These are phyloP conservation scores for Gadus macrocephalus DNA, from an alignment of 2,113 vertebrate species.

Conservation along the genomic window DNA sequence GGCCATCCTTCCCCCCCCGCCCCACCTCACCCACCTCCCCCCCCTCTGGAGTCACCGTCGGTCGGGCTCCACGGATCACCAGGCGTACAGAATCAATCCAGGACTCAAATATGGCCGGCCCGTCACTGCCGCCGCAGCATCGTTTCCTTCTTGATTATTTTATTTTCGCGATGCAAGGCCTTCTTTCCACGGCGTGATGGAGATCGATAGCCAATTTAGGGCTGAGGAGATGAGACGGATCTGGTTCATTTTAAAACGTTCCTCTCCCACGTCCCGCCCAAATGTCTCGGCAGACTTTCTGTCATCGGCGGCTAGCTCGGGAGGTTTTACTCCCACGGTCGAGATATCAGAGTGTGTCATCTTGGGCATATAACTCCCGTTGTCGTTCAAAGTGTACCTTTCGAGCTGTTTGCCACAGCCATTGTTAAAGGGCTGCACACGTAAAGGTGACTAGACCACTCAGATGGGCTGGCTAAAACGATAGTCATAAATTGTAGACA, in stretches of 20 bases:
- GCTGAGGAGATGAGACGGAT: slow-evolving; percentile 56
- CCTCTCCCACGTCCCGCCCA: slow-evolving; percentile 17
- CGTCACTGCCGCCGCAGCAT: slow-evolving; percentile 29
- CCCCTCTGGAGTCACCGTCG: no score
- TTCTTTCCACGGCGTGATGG: slow-evolving; percentile 63
- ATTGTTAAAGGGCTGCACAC: no score
- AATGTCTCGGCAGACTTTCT: no score
- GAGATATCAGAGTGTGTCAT: no score
- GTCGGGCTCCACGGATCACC: slow-evolving; percentile 24
- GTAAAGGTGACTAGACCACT: no score
- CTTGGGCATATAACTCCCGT: no score
- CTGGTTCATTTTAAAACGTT: slow-evolving; percentile 48
- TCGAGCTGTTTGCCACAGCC: no score
- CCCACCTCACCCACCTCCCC: slow-evolving; percentile 23
- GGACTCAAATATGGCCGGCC: slow-evolving; percentile 59
- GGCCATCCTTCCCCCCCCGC: slow-evolving; percentile 45
- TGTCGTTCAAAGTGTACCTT: no score
- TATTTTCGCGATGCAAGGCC: slow-evolving; percentile 59
- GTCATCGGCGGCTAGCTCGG: no score
- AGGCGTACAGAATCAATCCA: slow-evolving; percentile 63
- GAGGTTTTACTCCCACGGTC: no score
- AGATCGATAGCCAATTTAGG: slow-evolving; percentile 77
- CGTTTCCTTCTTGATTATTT: neutral
- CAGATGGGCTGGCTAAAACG: no score
- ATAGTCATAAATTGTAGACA: no score